phyloP scores from a whole-genome alignment of 2,888 invertebrate genomes.

The Drosophila paramelanica region DNA sequence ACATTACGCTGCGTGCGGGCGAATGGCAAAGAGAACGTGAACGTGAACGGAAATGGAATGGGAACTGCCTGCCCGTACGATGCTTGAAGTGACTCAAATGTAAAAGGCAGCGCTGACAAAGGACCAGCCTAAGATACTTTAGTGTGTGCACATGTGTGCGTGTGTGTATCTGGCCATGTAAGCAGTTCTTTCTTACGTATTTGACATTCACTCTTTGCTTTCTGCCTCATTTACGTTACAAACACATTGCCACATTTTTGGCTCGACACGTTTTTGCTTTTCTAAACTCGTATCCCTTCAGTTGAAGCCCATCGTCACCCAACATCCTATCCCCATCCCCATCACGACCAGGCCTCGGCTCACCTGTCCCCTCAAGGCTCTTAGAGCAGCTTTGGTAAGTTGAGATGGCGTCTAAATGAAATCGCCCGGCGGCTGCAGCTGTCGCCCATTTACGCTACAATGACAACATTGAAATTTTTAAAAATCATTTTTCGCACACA shows the following conservation, averaged over 20 bases:
- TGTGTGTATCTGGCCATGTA: constrained; percentile 15
- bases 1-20: constrained; percentile 49
- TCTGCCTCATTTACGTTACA: constrained; percentile 58
- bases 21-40: background rate
- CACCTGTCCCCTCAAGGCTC: background rate
- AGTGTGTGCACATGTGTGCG: constrained; percentile 1
- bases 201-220: constrained; percentile 46
- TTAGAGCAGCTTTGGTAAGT: constrained; percentile 25
- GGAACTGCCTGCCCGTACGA: constrained; percentile 45
- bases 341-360: background rate
- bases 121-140: constrained; percentile 24
- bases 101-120: constrained; percentile 28
- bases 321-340: background rate
- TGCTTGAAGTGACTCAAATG: constrained; percentile 42
- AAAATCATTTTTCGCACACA: constrained; percentile 45
- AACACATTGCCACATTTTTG: constrained; percentile 70
- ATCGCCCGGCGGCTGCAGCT: constrained; percentile 55
- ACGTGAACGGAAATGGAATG: constrained; percentile 1
- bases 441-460: constrained; percentile 56
- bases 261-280: constrained; percentile 74
- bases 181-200: constrained; percentile 39
- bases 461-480: constrained; percentile 53
- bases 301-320: background rate
- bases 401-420: constrained; percentile 48
- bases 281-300: constrained; percentile 38